Evolutionary conservation across 2,888 invertebrate species (phyloP).

Genomic region (Chydorus sphaericus): DNA sequence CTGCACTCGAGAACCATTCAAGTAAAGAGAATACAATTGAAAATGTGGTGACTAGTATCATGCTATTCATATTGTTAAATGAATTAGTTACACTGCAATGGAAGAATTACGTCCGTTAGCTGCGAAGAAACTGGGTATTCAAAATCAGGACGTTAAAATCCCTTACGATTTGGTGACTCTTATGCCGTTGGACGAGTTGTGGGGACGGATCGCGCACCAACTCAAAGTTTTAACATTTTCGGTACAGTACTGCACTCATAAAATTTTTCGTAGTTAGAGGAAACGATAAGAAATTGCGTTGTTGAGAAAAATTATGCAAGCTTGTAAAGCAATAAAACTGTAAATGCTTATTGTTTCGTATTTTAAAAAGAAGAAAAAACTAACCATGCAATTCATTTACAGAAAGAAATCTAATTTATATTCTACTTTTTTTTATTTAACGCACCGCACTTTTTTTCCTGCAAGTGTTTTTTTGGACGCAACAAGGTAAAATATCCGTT

Average conservation of each 20-base stretch:
- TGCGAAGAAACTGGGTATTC: neutral
- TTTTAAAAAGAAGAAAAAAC: no score
- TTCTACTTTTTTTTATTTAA: neutral
- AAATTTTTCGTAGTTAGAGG: no score
- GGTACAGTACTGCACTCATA: no score
- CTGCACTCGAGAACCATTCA: neutral
- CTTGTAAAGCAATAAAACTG: no score
- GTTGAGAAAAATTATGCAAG: no score
- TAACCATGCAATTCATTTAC: no score
- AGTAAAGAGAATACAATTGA: neutral
- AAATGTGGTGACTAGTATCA: neutral
- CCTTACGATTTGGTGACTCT: neutral
- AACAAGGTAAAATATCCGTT: no score
- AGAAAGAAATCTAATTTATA: neutral
- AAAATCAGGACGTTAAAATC: neutral
- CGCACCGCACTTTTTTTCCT: no score
- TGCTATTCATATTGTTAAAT: neutral
- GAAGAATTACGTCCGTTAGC: conserved; percentile 1
- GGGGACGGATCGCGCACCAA: neutral
- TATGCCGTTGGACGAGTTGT: neutral
- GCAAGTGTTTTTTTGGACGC: conserved; percentile 2
- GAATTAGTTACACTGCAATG: neutral
- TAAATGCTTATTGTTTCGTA: no score
- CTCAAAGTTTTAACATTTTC: neutral
- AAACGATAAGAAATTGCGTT: no score